Evolutionary conservation across 2,888 invertebrate genomes (phyloP).

Genomic region (Folsomia manolachei): DNA sequence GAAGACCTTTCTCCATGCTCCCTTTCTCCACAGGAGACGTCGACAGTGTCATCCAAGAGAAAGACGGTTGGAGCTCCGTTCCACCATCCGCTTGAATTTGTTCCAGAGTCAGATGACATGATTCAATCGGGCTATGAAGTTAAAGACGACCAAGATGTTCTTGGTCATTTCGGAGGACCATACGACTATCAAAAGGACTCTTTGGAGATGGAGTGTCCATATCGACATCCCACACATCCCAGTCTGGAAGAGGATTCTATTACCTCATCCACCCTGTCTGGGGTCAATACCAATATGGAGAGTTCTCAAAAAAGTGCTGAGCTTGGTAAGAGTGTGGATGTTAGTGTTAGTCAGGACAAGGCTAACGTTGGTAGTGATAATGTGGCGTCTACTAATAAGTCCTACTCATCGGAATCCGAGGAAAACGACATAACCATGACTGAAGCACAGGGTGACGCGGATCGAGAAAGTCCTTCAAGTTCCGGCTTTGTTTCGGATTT

Average conservation of each 20-base stretch:
- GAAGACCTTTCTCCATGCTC: constrained; percentile 9
- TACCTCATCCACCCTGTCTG: neutral
- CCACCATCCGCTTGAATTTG: neutral
- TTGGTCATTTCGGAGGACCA: neutral
- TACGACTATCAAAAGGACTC: neutral
- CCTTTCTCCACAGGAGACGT: neutral
- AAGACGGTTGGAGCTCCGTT: too few relatives aligned
- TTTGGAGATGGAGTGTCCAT: neutral
- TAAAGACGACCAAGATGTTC: neutral
- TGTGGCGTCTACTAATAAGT: neutral
- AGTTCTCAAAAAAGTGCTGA: neutral
- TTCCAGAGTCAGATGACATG: neutral
- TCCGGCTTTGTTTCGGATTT: neutral
- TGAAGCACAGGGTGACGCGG: neutral
- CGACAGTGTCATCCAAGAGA: too few relatives aligned
- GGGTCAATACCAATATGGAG: too few relatives aligned
- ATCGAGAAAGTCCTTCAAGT: neutral
- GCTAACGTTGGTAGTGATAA: neutral
- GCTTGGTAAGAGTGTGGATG: neutral
- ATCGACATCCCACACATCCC: too few relatives aligned
- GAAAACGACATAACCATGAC: neutral
- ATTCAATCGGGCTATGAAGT: neutral
- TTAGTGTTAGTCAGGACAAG: neutral
- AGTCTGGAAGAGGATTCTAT: neutral
- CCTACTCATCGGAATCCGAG: neutral